Conservation (phyloP, 2,113 vertebrate species). For the Nettapus auritus region DNA sequence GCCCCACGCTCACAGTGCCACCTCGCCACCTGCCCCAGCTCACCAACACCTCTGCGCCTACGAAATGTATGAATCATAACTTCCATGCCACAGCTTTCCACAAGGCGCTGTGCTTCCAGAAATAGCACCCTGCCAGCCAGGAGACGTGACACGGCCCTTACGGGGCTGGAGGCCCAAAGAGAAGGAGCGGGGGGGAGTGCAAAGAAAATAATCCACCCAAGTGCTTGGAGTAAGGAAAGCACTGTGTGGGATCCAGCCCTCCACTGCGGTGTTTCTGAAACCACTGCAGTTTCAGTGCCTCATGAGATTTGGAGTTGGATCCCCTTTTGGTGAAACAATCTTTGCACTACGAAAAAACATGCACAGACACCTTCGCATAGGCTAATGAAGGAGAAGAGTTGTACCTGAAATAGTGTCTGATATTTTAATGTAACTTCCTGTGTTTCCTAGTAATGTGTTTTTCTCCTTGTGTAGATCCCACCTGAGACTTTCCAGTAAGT, state of each 20-base stretch:
- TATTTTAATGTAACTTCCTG: neutral
- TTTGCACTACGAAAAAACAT: neutral
- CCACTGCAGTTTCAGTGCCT: accelerated
- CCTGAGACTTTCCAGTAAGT: neutral
- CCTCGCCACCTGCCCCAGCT: constrained; percentile 52
- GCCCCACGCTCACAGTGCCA: neutral
- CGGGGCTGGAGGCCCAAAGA: constrained; percentile 21
- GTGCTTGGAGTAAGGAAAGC: neutral
- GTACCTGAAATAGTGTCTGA: neutral
- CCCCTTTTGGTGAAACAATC: neutral
- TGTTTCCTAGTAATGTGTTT: neutral
- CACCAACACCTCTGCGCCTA: constrained; percentile 44
- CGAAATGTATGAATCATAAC: constrained; percentile 55
- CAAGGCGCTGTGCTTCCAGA: constrained; percentile 41
- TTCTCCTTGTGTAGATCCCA: neutral
- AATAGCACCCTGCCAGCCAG: constrained; percentile 54
- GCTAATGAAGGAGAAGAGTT: neutral
- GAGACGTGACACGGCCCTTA: constrained; percentile 16
- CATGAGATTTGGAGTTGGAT: neutral
- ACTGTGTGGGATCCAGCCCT: neutral
- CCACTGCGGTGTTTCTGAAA: neutral
- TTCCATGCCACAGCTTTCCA: constrained; percentile 8
- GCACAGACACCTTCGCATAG: neutral
- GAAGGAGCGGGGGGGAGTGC: neutral
- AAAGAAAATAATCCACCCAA: constrained; percentile 28